These are phyloP conservation scores for Nomada ruficornis DNA, from an alignment of 2,888 invertebrate genomes.

Conservation along the genomic window DNA sequence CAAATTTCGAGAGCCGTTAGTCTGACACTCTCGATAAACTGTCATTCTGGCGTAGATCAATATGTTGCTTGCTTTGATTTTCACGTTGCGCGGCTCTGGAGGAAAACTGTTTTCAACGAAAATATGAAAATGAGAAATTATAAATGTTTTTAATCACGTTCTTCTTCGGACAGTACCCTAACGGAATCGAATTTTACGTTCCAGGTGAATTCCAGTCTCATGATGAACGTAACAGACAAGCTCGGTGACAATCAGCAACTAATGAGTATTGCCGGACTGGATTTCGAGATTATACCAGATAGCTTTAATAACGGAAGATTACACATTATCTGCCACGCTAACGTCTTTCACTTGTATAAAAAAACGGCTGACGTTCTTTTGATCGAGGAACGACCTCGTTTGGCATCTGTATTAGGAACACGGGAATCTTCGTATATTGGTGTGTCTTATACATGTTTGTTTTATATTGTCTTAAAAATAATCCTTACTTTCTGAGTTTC, in stretches of 20 bases:
- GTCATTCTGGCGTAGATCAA: constrained; percentile 38
- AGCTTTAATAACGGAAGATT: constrained; percentile 89
- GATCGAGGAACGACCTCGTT: constrained; percentile 90
- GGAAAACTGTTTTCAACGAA: too few relatives aligned
- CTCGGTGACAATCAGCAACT: constrained; percentile 74
- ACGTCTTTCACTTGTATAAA: constrained; percentile 89
- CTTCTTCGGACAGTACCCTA: background rate
- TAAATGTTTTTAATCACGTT: too few relatives aligned
- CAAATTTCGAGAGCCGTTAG: constrained; percentile 44
- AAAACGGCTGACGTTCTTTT: constrained; percentile 87
- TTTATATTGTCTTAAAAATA: background rate
- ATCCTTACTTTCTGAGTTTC: background rate
- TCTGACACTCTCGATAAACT: constrained; percentile 40
- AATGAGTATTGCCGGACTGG: constrained; percentile 86
- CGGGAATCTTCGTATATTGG: constrained; percentile 86
- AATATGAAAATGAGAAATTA: too few relatives aligned
- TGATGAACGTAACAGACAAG: constrained; percentile 68
- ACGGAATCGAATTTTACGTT: constrained; percentile 26
- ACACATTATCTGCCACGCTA: constrained; percentile 88
- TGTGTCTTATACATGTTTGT: constrained; percentile 21
- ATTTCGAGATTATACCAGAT: constrained; percentile 87
- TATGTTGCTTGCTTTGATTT: constrained; percentile 7
- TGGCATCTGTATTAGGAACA: constrained; percentile 90
- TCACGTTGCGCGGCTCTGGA: background rate
- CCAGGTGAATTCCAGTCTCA: constrained; percentile 82